A percentile compares a stretch with the other conserved stretches of the same genome.
phyloP scores from a whole-genome alignment of 2,113 vertebrate species.

The Gracilinanus agilis region DNA sequence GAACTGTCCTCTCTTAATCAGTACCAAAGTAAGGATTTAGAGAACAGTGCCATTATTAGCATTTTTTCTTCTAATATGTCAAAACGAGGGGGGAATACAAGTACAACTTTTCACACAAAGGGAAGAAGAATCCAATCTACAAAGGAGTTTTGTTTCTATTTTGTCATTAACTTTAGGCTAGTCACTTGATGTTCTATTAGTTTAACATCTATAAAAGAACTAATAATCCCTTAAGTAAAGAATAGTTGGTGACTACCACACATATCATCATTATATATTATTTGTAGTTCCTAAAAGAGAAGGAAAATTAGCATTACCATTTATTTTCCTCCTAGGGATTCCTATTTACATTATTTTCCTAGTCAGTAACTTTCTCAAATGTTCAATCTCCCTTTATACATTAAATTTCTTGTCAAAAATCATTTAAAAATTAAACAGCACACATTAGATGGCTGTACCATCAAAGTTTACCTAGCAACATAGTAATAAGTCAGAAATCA shows the following conservation, averaged over 20 bases:
- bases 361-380: constrained; percentile 16
- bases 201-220: constrained; percentile 42
- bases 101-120: background rate
- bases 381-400: constrained; percentile 16
- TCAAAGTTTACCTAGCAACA: constrained; percentile 38
- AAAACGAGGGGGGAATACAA: background rate
- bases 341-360: constrained; percentile 1
- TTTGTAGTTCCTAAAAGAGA: constrained; percentile 41
- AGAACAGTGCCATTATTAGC: background rate
- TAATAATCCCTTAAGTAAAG: background rate
- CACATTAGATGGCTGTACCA: constrained; percentile 6
- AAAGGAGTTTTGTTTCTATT: constrained; percentile 20
- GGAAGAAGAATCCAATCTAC: constrained; percentile 1
- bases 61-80: background rate
- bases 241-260: background rate
- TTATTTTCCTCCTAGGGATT: constrained; percentile 27
- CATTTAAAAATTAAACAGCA: constrained; percentile 16
- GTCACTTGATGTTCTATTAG: background rate
- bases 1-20: constrained; percentile 16
- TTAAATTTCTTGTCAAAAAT: constrained; percentile 34
- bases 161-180: constrained; percentile 1
- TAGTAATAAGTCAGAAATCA: constrained; percentile 5
- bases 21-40: background rate
- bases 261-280: background rate
- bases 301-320: background rate